Evolutionary conservation across 2,888 invertebrate genomes (phyloP).

Genomic region (Stomorhina lunata): DNA sequence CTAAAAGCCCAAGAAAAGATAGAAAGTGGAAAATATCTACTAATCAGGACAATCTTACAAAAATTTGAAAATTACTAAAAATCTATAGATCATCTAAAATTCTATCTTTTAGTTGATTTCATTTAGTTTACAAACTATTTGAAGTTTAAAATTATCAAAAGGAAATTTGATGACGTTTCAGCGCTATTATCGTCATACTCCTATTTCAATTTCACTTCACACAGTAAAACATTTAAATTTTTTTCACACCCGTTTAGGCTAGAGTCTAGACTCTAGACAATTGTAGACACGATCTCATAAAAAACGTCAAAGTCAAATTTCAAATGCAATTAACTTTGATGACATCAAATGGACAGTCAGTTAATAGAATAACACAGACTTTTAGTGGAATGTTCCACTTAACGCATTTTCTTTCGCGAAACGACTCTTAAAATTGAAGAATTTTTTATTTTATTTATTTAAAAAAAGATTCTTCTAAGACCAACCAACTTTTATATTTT

Average conservation of each 20-base stretch:
- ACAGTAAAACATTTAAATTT: constrained; percentile 36
- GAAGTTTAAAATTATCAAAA: too few species aligned
- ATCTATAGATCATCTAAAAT: too few species aligned
- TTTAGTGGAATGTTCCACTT: constrained; percentile 17
- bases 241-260: neutral
- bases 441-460: neutral
- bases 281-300: constrained; percentile 43
- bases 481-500: too few species aligned
- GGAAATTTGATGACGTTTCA: neutral
- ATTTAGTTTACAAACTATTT: too few species aligned
- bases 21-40: too few species aligned
- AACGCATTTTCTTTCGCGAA: neutral
- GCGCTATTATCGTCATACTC: neutral
- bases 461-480: too few species aligned
- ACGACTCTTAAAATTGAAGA: too few species aligned
- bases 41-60: too few species aligned
- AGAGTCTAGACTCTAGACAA: too few species aligned
- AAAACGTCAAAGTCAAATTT: constrained; percentile 55
- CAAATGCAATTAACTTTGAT: constrained; percentile 59
- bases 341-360: constrained; percentile 58
- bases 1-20: too few species aligned
- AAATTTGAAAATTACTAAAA: too few species aligned
- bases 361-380: constrained; percentile 51
- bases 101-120: too few species aligned
- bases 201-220: constrained; percentile 10